A percentile compares a stretch with the other conserved stretches of the same genome.
Evolutionary conservation across 2,888 invertebrate species (phyloP).

Genomic region (Ceramica pisi): DNA sequence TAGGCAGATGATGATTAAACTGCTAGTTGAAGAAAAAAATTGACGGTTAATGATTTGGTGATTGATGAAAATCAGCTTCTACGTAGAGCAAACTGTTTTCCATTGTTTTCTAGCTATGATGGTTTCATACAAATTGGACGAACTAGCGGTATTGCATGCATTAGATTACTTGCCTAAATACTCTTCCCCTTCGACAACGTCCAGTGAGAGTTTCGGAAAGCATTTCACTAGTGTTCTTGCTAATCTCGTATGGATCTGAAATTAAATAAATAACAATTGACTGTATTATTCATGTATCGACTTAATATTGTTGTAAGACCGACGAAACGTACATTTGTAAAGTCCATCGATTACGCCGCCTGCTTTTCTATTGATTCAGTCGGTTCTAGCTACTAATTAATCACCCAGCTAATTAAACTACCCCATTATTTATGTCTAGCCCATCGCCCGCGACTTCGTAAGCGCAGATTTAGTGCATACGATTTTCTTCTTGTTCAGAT

Average conservation of each 20-base stretch:
- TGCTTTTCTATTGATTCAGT: neutral
- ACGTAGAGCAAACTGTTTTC: neutral
- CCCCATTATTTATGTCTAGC: too few relatives aligned
- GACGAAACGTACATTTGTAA: too few relatives aligned
- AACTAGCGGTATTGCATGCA: neutral
- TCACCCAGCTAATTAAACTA: neutral
- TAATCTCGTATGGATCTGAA: slow-evolving; percentile 93
- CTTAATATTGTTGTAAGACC: neutral
- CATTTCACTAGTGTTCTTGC: slow-evolving; percentile 97
- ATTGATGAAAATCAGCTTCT: neutral
- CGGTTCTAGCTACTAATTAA: neutral
- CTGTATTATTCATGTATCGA: too few relatives aligned
- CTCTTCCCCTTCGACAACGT: slow-evolving; percentile 99
- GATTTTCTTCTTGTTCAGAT: too few relatives aligned
- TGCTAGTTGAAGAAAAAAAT: neutral
- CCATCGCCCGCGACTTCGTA: too few relatives aligned
- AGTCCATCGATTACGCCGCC: neutral
- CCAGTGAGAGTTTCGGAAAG: slow-evolving; percentile 97
- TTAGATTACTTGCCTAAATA: slow-evolving; percentile 93
- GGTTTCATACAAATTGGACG: too few relatives aligned
- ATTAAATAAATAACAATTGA: slow-evolving; percentile 41
- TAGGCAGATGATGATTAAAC: too few relatives aligned
- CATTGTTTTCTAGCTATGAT: neutral
- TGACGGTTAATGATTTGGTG: neutral
- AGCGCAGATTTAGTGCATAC: too few relatives aligned